Base-by-base conservation (phyloP, 2,888 invertebrate genomes). In the Stegophylla sp. region DNA sequence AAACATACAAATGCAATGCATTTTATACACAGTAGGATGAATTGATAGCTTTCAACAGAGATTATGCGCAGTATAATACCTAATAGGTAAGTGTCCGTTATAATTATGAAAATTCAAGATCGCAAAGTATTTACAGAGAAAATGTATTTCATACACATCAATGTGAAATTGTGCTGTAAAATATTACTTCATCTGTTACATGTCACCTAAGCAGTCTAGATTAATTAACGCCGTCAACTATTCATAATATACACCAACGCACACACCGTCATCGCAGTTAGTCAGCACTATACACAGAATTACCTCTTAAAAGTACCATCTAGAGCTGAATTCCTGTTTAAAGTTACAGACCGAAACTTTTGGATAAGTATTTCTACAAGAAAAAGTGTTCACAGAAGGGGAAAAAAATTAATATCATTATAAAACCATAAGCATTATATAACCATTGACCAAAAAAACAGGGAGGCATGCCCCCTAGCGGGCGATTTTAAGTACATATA, bases 141-240 rank as follows among this genome's bases (percentile, higher is more conserved):
- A 69, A 10, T 28, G 20, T 13, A 12, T 5, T 17, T 13, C 3
- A 41, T n/a, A 64, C 41, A 64, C n/a, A 41, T 64, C 12, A n/a
- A 41, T 4, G 26, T 59, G 12, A 26, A 59, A 74, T 63, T 48
- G 17, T 53, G 41, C 43, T 43, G 13, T 75, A 64, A 75, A 75
- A 34, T 51, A 53, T 53, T 4, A 26, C 41, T 51, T 64, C 41
- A 23, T 53, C 23, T 41, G 15, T 23, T 17, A 13, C 23, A 13
- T 41, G n/a, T 53, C 75, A 17, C 23, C 51, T 34, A 34, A 45
- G 41, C 41, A 23, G 75, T 75, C 64, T 75, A 75, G 64, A 75
- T 53, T 41, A 75, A 75, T 75, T 53, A 75, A n/a, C 23, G 17
- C 53, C 53, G 43, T 51, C 26, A 53, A 64, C 23, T 41, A 23